Evolutionary conservation across 2,113 vertebrate genomes (phyloP), one percentile per base, ranked within the genome.

Genomic region (Semicossyphus pulcher): DNA sequence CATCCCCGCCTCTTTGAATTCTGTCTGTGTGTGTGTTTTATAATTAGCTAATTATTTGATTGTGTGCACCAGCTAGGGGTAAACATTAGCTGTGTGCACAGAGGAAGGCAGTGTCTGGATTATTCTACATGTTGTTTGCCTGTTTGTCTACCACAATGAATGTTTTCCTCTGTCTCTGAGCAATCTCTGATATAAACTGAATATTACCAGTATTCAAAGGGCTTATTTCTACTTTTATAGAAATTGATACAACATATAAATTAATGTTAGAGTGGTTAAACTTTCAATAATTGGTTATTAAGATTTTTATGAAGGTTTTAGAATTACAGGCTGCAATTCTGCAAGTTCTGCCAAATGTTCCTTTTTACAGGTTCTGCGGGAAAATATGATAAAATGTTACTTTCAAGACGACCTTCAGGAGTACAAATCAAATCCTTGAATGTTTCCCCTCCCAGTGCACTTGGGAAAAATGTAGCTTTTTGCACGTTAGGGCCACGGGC

Each of bases 41-140:
- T 78, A 84, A 89, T 86, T 78, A 81, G 66, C 45, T 73, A 71
- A 77, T 86, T 66, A 72, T 76, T 51, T 72, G 67, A 79, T 81
- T 84, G 79, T 69, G 49, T 78, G 59, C 25, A 10, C 44, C n/a
- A 71, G 52, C 68, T 51, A n/a, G 44, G 32, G 73, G 49, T 66
- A 86, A 83, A 87, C 73, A 84, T 76, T 70, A 61, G 28, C 69
- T 47, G 41, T 29, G 41, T 58, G 68, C 60, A 75, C 65, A 78
- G 9, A 69, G 47, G 36, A 48, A 54, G 51, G 63, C 51, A 53
- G 32, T 53, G 36, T 41, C 60, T 9, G n/a, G 65, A 58, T 72
- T 62, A 49, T 28, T 28, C 18, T 39, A 29, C 16, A 64, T 81
- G 48, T 41, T 74, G 44, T 41, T 74, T 78, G 26, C 68, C 47